Evolutionary conservation across 2,113 vertebrate species (phyloP).

Genomic region (Lepus europaeus): DNA sequence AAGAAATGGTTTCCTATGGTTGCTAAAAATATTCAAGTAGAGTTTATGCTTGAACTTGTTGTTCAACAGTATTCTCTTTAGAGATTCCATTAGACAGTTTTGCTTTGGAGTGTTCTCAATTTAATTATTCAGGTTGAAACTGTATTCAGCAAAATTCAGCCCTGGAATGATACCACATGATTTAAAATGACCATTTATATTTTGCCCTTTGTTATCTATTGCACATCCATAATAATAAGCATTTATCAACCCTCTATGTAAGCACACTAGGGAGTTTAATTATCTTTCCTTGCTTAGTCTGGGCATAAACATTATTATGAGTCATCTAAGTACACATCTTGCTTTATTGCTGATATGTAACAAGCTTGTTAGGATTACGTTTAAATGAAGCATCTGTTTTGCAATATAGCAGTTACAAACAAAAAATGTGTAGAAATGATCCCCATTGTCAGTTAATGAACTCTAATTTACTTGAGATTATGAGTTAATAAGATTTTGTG

Average conservation of each 20-base stretch:
- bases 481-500: not conserved
- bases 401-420: conserved; percentile 40
- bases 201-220: conserved; percentile 55
- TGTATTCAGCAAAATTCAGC: conserved; percentile 11
- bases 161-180: conserved; percentile 30
- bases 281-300: conserved; percentile 57
- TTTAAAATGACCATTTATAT: conserved; percentile 58
- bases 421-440: conserved; percentile 42
- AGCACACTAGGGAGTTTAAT: conserved; percentile 61
- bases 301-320: conserved; percentile 68
- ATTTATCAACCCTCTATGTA: conserved; percentile 59
- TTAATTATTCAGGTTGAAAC: conserved; percentile 46
- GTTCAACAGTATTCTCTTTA: conserved; percentile 40
- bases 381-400: conserved; percentile 57
- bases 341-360: conserved; percentile 33
- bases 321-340: conserved; percentile 59
- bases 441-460: conserved; percentile 15
- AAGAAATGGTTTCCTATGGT: conserved; percentile 42
- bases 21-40: conserved; percentile 27
- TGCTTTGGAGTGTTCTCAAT: not conserved
- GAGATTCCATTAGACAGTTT: conserved; percentile 33
- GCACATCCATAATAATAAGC: conserved; percentile 68
- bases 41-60: conserved; percentile 52
- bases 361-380: conserved; percentile 36
- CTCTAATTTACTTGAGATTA: conserved; percentile 4